A percentile compares a stretch with the other conserved stretches of the same genome.
phyloP scores from a whole-genome alignment of 1,140 invertebrate genomes.

The Hypsibius dujardini region DNA sequence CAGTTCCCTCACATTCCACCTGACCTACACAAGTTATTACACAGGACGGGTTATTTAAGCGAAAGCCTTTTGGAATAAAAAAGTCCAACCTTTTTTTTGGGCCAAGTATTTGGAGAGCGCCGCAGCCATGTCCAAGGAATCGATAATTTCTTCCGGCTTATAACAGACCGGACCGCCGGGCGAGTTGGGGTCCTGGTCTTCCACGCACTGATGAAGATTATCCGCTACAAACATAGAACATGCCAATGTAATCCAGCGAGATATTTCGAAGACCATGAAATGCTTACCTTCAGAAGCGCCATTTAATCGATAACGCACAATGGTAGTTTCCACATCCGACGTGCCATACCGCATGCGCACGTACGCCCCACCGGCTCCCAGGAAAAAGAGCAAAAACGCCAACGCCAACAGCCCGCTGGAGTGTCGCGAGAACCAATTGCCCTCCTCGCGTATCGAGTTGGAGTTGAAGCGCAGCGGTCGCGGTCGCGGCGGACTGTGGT shows the following conservation, averaged over 20 bases:
- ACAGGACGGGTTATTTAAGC: no score
- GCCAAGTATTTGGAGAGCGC: neutral
- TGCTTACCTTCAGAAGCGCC: neutral
- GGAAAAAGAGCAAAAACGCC: neutral
- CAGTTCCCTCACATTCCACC: neutral
- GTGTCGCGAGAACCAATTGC: neutral
- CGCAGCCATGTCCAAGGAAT: neutral
- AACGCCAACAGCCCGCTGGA: neutral
- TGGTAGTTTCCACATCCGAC: neutral
- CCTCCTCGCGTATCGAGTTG: neutral
- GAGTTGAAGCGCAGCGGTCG: neutral
- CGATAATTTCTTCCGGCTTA: neutral
- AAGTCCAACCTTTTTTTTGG: neutral
- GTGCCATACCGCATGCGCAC: neutral
- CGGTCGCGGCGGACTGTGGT: neutral
- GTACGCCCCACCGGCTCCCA: neutral
- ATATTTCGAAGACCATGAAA: no score
- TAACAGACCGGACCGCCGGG: neutral
- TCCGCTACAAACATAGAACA: no score
- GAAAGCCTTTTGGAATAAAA: no score
- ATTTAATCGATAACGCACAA: neutral
- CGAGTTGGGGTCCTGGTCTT: no score
- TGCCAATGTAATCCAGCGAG: no score
- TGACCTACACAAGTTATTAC: neutral
- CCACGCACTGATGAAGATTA: no score